A percentile compares a stretch with the other conserved stretches of the same genome.
phyloP scores from a whole-genome alignment of 2,113 vertebrate species.

The Salvelinus namaycush region DNA sequence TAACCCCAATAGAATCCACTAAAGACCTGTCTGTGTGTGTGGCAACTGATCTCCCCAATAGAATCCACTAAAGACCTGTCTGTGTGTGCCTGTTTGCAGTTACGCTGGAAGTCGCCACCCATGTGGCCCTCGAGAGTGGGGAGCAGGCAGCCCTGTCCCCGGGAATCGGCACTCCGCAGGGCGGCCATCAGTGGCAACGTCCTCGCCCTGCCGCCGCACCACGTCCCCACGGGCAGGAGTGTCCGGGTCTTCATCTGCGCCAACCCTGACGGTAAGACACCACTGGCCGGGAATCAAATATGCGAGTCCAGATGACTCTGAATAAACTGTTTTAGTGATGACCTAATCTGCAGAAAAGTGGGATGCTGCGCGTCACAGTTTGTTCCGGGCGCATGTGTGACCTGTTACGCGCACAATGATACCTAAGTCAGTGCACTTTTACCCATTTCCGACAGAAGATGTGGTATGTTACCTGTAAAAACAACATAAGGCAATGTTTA shows the following conservation, averaged over 20 bases:
- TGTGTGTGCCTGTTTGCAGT: constrained; percentile 37
- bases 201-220: constrained; percentile 83
- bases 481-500: no score
- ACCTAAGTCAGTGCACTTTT: no score
- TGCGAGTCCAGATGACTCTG: background rate
- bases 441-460: no score
- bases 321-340: background rate
- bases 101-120: constrained; percentile 77
- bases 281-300: background rate
- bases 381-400: background rate
- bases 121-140: constrained; percentile 91
- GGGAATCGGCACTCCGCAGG: constrained; percentile 88
- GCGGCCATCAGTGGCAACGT: constrained; percentile 90
- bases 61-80: background rate
- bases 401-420: background rate
- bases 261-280: constrained; percentile 88
- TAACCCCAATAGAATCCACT: no score
- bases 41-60: no score
- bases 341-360: background rate
- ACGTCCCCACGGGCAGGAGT: constrained; percentile 87
- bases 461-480: no score
- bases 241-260: constrained; percentile 91
- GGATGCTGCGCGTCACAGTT: background rate
- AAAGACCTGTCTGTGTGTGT: constrained; percentile 2
- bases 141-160: constrained; percentile 83